Evolutionary conservation across 2,888 invertebrate species (phyloP).

Genomic region (Penaeus monodon): DNA sequence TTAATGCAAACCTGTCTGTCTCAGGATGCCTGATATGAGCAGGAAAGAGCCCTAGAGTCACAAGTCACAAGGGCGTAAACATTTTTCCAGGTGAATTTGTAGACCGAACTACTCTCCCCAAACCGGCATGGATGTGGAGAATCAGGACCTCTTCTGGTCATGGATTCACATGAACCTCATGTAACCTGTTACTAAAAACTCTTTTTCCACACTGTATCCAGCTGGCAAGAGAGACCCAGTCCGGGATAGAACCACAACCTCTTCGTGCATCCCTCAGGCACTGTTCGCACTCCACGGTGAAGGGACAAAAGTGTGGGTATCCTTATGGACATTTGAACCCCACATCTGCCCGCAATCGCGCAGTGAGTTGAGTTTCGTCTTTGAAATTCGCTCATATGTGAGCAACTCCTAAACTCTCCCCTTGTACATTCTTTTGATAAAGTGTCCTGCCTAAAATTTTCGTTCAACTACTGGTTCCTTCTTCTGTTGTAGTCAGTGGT

Average conservation of each 20-base stretch:
- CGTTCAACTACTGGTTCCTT: too few species aligned
- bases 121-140: background rate
- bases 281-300: conserved; percentile 47
- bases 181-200: conserved; percentile 29
- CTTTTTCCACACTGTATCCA: conserved; percentile 48
- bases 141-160: background rate
- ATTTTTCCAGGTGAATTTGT: too few species aligned
- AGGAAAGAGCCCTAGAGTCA: too few species aligned
- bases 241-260: conserved; percentile 54
- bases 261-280: conserved; percentile 51
- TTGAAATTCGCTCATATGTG: conserved; percentile 15
- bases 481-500: too few species aligned
- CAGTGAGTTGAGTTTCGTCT: conserved; percentile 46
- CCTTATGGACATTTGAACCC: conserved; percentile 59
- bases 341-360: conserved; percentile 51
- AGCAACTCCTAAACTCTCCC: background rate
- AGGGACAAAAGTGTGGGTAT: conserved; percentile 57
- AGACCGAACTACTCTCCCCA: background rate
- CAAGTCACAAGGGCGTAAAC: too few species aligned
- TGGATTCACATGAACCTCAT: background rate
- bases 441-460: too few species aligned
- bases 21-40: too few species aligned
- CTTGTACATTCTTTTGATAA: too few species aligned
- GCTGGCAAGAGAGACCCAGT: conserved; percentile 56
- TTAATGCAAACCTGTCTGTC: too few species aligned